A percentile compares a stretch with the other conserved stretches of the same genome.
Conservation (phyloP, 2,113 vertebrate species). For the Dunckerocampus dactyliophorus region DNA sequence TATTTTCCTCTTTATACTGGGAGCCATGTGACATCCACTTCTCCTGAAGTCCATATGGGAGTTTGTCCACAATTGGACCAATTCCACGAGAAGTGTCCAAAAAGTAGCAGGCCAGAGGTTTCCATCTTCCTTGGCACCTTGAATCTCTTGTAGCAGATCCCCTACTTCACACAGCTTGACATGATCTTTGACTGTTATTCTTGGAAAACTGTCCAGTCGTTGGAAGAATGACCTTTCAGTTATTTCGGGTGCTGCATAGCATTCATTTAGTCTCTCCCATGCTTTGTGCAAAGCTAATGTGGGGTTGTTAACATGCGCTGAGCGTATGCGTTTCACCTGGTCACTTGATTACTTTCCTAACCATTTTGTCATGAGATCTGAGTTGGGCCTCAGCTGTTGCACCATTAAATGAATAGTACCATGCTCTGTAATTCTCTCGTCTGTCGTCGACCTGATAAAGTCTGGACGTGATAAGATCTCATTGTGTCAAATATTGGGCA, state of each 20-base stretch:
- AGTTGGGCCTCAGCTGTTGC: neutral
- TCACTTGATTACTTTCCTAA: neutral
- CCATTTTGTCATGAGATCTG: conserved; percentile 7
- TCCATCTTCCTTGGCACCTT: neutral
- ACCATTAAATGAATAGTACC: neutral
- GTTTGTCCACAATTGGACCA: neutral
- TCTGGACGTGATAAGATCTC: too few species aligned
- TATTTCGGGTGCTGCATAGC: conserved; percentile 3
- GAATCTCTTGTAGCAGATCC: neutral
- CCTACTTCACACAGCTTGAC: neutral
- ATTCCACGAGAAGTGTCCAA: neutral
- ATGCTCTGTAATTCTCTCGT: neutral
- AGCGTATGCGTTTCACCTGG: neutral
- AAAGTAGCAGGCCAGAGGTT: neutral
- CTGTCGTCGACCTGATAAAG: too few species aligned
- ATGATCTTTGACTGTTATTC: neutral
- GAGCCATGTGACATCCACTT: neutral
- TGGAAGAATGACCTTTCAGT: conserved; percentile 3
- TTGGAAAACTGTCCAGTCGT: neutral
- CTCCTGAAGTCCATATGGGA: neutral
- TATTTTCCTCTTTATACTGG: neutral
- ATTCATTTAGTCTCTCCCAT: conserved; percentile 8
- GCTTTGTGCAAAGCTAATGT: neutral
- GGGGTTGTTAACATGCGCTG: neutral
- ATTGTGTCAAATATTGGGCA: too few species aligned